phyloP scores from a whole-genome alignment of 2,888 invertebrate species.

The Cheilosia urbana region DNA sequence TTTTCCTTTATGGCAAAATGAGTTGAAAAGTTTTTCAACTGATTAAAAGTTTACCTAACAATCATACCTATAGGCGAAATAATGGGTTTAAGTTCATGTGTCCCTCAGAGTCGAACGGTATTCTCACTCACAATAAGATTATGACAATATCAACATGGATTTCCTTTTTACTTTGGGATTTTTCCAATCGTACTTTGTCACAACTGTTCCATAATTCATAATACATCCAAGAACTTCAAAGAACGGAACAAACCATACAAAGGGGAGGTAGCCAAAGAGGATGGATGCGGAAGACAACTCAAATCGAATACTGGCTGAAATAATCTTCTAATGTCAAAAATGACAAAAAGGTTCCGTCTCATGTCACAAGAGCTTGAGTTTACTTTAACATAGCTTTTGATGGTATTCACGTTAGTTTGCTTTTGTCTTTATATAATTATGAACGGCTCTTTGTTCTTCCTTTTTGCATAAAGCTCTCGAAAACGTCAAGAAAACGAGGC shows the following conservation, averaged over 20 bases:
- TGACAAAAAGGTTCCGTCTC: constrained; percentile 56
- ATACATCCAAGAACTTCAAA: too few relatives aligned
- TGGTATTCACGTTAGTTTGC: neutral
- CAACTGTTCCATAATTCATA: too few relatives aligned
- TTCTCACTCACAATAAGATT: too few relatives aligned
- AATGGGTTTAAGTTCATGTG: neutral
- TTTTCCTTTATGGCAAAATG: neutral
- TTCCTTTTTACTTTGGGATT: too few relatives aligned
- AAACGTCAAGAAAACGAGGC: constrained; percentile 41
- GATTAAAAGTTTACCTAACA: constrained; percentile 24
- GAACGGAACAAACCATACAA: neutral
- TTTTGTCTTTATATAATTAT: neutral
- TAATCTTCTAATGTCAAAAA: constrained; percentile 68
- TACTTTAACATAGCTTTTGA: constrained; percentile 5
- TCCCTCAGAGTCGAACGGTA: too few relatives aligned
- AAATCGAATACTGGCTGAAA: constrained; percentile 23
- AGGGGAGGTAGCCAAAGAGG: neutral
- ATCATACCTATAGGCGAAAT: neutral
- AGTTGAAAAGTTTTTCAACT: constrained; percentile 4
- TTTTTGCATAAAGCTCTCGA: constrained; percentile 1
- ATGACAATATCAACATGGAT: too few relatives aligned
- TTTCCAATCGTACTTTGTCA: too few relatives aligned
- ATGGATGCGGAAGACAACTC: neutral
- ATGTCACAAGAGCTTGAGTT: constrained; percentile 25
- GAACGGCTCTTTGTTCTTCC: neutral